These are phyloP conservation scores for Phalacrocorax carbo DNA, from an alignment of 2,113 vertebrate genomes.

Conservation along the genomic window DNA sequence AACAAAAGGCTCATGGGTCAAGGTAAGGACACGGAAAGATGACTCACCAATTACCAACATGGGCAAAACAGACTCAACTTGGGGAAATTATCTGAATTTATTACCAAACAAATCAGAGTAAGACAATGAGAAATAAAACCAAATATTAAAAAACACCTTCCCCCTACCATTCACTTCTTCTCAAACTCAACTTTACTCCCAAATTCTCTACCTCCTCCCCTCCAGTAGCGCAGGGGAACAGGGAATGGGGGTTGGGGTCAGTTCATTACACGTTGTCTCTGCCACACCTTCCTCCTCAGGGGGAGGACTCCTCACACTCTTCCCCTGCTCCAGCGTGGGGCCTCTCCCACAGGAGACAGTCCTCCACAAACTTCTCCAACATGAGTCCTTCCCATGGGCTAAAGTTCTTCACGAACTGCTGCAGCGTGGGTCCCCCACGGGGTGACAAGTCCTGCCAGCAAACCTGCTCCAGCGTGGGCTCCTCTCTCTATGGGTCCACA, in stretches of 20 bases:
- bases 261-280: neutral
- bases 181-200: neutral
- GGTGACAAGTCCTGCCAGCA: neutral
- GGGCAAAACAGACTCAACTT: neutral
- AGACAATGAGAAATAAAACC: neutral
- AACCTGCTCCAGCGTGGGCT: neutral
- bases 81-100: neutral
- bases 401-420: no score
- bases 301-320: neutral
- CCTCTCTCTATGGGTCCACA: neutral
- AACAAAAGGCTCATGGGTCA: neutral
- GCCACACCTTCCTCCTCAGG: neutral
- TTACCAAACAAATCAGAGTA: neutral
- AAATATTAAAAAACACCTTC: neutral
- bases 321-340: neutral
- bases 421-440: neutral
- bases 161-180: neutral
- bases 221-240: fast-evolving
- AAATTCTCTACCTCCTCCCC: neutral
- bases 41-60: neutral
- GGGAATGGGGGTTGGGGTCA: neutral
- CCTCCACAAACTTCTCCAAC: neutral
- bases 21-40: neutral
- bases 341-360: no score
- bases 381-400: neutral